Conservation (phyloP, 2,113 vertebrate species). For the Barbus barbus region DNA sequence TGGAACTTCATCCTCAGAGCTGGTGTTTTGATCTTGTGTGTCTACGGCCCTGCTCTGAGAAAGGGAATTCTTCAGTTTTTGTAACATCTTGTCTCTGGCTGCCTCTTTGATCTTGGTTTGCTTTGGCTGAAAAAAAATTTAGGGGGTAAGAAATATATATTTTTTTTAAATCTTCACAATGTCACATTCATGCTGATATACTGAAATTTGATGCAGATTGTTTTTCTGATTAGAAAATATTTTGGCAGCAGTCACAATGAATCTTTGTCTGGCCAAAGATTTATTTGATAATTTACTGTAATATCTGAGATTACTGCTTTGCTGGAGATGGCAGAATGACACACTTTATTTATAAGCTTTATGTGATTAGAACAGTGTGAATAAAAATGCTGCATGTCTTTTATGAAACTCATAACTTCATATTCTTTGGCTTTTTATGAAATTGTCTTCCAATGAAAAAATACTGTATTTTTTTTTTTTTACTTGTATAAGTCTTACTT, state of each 20-base stretch:
- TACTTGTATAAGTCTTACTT: no score
- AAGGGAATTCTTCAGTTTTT: neutral
- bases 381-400: neutral
- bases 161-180: neutral
- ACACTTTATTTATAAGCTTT: slow-evolving; percentile 1
- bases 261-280: neutral
- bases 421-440: neutral
- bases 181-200: neutral
- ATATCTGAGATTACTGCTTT: neutral
- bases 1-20: neutral
- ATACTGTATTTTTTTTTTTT: no score
- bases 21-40: neutral
- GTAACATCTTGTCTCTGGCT: neutral
- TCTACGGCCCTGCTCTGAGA: neutral
- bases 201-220: neutral
- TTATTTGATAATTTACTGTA: neutral
- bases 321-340: neutral
- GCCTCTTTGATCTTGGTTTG: neutral
- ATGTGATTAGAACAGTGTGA: neutral
- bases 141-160: neutral
- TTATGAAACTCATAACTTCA: neutral
- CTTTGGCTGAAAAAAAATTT: neutral
- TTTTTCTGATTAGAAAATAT: neutral
- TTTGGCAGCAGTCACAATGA: no score
- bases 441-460: neutral